phyloP scores from a whole-genome alignment of 2,113 vertebrate genomes.

The Pseudorhombus dupliciocellatus region DNA sequence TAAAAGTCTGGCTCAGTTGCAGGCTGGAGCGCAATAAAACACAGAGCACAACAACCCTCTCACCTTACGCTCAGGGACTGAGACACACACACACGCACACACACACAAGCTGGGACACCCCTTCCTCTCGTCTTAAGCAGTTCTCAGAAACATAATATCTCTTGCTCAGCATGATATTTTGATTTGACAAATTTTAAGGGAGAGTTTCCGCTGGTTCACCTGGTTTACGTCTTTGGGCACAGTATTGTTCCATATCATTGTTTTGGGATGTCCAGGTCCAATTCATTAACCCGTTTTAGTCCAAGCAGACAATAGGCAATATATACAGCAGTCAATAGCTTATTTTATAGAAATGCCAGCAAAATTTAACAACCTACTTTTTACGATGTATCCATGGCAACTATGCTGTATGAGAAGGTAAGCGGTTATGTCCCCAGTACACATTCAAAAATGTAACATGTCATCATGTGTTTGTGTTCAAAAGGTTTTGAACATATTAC shows the following conservation, averaged over 20 bases:
- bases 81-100: slow-evolving; percentile 40
- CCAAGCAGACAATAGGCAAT: no score
- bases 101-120: slow-evolving; percentile 39
- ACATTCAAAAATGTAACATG: no score
- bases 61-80: slow-evolving; percentile 69
- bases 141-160: slow-evolving; percentile 6
- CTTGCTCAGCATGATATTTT: slow-evolving; percentile 8
- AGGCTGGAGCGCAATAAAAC: slow-evolving; percentile 74
- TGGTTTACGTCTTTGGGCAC: background rate
- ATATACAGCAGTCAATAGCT: no score
- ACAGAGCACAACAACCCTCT: slow-evolving; percentile 69
- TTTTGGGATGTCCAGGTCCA: background rate
- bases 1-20: slow-evolving; percentile 80
- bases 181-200: background rate
- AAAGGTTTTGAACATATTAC: no score
- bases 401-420: no score
- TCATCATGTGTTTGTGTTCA: no score
- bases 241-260: background rate
- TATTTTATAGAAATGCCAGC: no score
- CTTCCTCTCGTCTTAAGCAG: background rate
- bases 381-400: no score
- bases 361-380: no score
- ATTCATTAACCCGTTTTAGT: no score
- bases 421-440: no score
- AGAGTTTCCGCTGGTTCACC: background rate